These are phyloP conservation scores for Lottia scabra DNA, from an alignment of 2,888 invertebrate species.

Conservation along the genomic window DNA sequence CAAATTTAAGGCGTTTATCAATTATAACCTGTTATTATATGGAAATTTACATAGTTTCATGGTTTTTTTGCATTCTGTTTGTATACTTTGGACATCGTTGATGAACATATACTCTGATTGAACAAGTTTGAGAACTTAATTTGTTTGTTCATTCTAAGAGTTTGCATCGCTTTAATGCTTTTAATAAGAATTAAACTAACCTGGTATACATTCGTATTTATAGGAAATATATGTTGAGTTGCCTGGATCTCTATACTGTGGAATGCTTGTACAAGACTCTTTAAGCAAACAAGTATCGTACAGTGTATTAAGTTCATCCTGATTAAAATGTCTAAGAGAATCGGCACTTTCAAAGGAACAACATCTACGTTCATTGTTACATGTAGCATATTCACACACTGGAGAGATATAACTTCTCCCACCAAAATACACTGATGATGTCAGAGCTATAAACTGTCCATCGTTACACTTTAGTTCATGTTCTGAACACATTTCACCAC, in stretches of 20 bases:
- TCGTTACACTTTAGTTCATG: background rate
- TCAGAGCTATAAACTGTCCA: background rate
- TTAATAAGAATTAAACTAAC: background rate
- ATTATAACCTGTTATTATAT: too few relatives aligned
- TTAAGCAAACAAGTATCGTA: background rate
- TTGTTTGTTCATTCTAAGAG: too few relatives aligned
- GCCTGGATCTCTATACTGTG: background rate
- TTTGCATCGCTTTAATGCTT: too few relatives aligned
- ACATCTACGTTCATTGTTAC: background rate
- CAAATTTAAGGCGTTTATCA: too few relatives aligned
- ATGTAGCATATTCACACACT: background rate
- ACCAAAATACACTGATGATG: background rate
- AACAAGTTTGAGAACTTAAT: too few relatives aligned
- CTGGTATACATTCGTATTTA: background rate
- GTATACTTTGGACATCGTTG: too few relatives aligned
- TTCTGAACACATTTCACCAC: background rate
- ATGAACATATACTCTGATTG: too few relatives aligned
- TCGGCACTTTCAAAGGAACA: background rate
- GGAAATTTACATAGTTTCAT: too few relatives aligned
- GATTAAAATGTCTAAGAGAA: background rate
- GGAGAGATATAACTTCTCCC: background rate
- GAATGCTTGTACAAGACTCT: background rate
- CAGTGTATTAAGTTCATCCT: background rate
- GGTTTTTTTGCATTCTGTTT: too few relatives aligned
- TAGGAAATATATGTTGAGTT: background rate